Base-by-base conservation (phyloP, 64 coral and sea anemone species). In the Pachyseris speciosa region DNA sequence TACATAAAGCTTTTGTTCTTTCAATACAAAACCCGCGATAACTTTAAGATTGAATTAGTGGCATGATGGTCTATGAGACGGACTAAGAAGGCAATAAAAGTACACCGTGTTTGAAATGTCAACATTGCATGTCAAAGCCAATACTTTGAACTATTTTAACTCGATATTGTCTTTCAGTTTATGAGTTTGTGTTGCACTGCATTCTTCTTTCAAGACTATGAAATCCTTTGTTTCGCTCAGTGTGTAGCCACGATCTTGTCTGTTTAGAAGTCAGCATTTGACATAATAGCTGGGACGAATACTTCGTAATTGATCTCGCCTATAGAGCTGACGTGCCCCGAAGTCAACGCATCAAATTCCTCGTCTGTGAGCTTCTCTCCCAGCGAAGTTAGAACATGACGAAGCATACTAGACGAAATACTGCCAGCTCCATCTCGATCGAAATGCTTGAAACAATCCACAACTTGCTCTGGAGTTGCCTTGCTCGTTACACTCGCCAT, bases 381-480 rank as follows among this genome's bases (percentile, higher is more conserved):
- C 38, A 98, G 73, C 4, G 96, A 94, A 42, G 96, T 98, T 17
- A 98, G 89, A 51, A 94, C 93, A 69, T 92, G 93, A 22, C 96
- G 89, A 19, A 98, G 71, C 61, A 95, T 92, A 29, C 92, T 91
- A 3, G 94, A 92, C 27, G 94, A 94, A 15, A 98, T 85, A 49
- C 69, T 41, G 22, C 96, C 96, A 22, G 78, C 94, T 37, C 88
- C 69, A 2, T 92, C 88, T 19, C 94, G 75, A 69, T 98, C 96
- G 48, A 98, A 98, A 44, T 98, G 90, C 38, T 94, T 94, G 37
- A 98, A 86, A 83, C 96, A 95, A 70, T 98, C 96, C 40, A 93
- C 89, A n/a, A 98, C 89, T 13, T 90, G 87, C 55, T 98, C 96
- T 3, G 93, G 85, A 16, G 78, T 89, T 0, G 83, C 61, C 31